Conservation (phyloP, 1,140 invertebrate genomes). For the Nautilus pompilius region DNA sequence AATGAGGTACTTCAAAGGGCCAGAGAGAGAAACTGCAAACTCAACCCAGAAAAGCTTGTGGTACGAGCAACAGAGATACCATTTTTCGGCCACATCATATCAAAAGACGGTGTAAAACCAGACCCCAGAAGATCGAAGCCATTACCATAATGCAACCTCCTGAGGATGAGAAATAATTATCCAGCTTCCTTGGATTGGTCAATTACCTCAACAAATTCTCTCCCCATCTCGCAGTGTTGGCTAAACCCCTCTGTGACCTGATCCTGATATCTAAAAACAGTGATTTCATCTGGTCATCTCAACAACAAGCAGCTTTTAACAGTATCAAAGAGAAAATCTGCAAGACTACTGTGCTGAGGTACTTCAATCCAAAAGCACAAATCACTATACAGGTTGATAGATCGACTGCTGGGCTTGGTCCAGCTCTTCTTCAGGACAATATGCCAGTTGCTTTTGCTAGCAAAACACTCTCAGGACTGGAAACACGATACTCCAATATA, state of each 20-base stretch:
- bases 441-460: constrained; percentile 48
- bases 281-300: constrained; percentile 12
- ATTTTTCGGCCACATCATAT: constrained; percentile 8
- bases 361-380: constrained; percentile 12
- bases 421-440: constrained; percentile 51
- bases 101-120: constrained; percentile 14
- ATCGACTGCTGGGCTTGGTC: constrained; percentile 44
- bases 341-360: constrained; percentile 9
- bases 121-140: constrained; percentile 50
- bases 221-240: constrained; percentile 20
- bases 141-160: constrained; percentile 24
- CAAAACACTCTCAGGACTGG: constrained; percentile 40
- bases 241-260: constrained; percentile 17
- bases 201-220: constrained; percentile 23
- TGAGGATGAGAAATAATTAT: constrained; percentile 10
- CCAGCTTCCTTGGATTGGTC: constrained; percentile 24
- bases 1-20: not conserved
- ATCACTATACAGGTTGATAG: constrained; percentile 15
- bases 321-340: constrained; percentile 19
- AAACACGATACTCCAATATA: constrained; percentile 54
- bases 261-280: no score
- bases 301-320: constrained; percentile 15
- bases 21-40: constrained; percentile 1
- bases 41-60: constrained; percentile 15
- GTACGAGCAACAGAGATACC: not conserved